A percentile compares a stretch with the other conserved stretches of the same genome.
phyloP scores from a whole-genome alignment of 1,140 invertebrate genomes.

The Formica selysi region DNA sequence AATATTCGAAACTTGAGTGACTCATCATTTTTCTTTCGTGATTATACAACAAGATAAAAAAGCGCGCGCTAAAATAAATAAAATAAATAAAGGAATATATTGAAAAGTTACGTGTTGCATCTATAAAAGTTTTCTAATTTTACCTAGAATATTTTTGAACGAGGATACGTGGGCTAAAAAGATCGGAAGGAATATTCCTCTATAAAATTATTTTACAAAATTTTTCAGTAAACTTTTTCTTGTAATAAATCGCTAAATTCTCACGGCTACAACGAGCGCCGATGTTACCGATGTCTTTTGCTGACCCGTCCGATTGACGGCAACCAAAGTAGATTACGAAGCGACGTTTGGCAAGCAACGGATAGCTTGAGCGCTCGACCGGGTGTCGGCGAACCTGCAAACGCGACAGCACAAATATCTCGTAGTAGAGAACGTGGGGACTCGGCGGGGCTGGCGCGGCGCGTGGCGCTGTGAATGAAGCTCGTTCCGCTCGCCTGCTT shows the following conservation, averaged over 20 bases:
- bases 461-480: constrained; percentile 69
- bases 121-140: too few species aligned
- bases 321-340: background rate
- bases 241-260: background rate
- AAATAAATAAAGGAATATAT: too few species aligned
- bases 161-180: too few species aligned
- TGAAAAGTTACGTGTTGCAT: too few species aligned
- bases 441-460: constrained; percentile 14
- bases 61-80: too few species aligned
- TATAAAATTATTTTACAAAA: too few species aligned
- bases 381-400: constrained; percentile 68
- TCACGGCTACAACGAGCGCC: background rate
- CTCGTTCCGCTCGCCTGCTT: constrained; percentile 52
- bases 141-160: too few species aligned
- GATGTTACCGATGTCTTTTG: background rate
- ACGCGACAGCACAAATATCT: constrained; percentile 70
- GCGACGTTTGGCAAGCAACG: constrained; percentile 4
- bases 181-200: too few species aligned
- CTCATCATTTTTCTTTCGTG: too few species aligned
- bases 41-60: too few species aligned
- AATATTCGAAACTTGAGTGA: too few species aligned
- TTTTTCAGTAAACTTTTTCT: background rate
- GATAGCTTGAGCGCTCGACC: constrained; percentile 15
- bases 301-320: background rate
- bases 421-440: constrained; percentile 66